Evolutionary conservation across 2,113 vertebrate genomes (phyloP), one percentile per base, ranked within the genome.

Genomic region (Paralichthys olivaceus): DNA sequence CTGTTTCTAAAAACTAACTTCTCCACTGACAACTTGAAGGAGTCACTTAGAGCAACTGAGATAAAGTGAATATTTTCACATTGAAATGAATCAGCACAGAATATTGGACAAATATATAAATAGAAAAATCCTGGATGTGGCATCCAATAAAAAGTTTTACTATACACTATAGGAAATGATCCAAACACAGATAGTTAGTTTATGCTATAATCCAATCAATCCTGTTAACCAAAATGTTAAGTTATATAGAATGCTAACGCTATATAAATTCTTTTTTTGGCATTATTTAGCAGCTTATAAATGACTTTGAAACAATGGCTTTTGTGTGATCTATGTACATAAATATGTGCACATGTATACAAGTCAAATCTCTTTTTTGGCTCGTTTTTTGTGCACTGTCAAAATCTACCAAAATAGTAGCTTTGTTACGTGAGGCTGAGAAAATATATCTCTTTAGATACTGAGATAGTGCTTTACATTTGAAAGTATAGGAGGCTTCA

Each of bases 201-300:
- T 83, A 40, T 77, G 59, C 37, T 61, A 64, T 79, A 82, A 79
- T 77, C 75, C 63, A 84, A 87, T 77, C 32, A 22, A 84, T 79
- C 75, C 57, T 69, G 68, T 76, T 22, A 83, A 87, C 65, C 49
- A 76, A 89, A 89, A 76, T 72, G 62, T 60, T 22, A 75, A 68
- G 80, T 77, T 66, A 76, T 77, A 59, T 79, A 55, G 49, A 87
- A 85, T 87, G 79, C 66, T 86, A 62, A 89, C 77, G 77, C 82
- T 81, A 77, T 75, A 89, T 69, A 90, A 87, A 82, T 79, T 77
- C 29, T 85, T 64, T 87, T 93, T 94, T 95, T 94, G 93, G 94
- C 93, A 93, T 94, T 88, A 89, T 89, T 91, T 93, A 94, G 94
- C 93, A 94, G 94, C 94, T 91, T 92, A 91, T 88, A 90, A 87